Evolutionary conservation across 64 coral and sea anemone species (phyloP).

Genomic region (Platygyra sinensis): DNA sequence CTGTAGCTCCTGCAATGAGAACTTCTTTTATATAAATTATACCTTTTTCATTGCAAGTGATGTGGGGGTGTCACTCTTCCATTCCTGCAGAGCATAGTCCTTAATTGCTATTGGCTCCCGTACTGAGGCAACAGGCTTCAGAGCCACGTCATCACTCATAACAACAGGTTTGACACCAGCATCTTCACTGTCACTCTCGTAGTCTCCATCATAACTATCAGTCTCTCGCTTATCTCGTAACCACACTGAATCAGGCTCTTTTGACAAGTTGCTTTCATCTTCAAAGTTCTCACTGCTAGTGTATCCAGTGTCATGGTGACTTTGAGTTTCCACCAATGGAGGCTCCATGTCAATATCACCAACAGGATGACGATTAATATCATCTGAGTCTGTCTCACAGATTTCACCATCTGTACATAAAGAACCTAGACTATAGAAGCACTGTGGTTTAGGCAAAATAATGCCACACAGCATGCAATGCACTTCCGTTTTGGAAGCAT

Average conservation of each 20-base stretch:
- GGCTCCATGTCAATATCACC: constrained; percentile 16
- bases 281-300: constrained; percentile 52
- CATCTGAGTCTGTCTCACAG: constrained; percentile 43
- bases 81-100: constrained; percentile 53
- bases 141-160: constrained; percentile 39
- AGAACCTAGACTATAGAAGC: constrained; percentile 59
- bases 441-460: constrained; percentile 27
- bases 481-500: constrained; percentile 35
- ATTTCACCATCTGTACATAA: constrained; percentile 55
- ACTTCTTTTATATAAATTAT: not conserved
- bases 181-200: constrained; percentile 57
- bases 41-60: constrained; percentile 65
- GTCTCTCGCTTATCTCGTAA: constrained; percentile 15
- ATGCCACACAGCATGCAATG: constrained; percentile 7
- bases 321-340: constrained; percentile 7
- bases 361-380: constrained; percentile 34
- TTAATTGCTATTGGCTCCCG: constrained; percentile 30
- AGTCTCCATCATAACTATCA: constrained; percentile 68
- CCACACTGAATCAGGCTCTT: not conserved
- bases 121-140: constrained; percentile 37
- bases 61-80: constrained; percentile 53
- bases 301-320: constrained; percentile 64
- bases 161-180: not conserved
- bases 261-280: constrained; percentile 15
- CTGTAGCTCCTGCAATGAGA: too few relatives aligned